Conservation (phyloP, 2,888 invertebrate genomes). For the Drosophila trichaetosa region DNA sequence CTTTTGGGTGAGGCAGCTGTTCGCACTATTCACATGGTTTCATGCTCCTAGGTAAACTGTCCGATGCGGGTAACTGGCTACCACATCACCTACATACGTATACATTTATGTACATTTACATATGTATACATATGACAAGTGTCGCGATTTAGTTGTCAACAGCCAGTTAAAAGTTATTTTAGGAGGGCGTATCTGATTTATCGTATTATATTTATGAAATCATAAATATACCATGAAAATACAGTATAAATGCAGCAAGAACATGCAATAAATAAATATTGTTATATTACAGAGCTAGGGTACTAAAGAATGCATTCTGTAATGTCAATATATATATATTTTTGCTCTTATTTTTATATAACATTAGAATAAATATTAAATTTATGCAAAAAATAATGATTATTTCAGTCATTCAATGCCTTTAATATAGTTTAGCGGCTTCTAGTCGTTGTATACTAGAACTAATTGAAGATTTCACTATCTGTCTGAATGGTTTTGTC, state of each 20-base stretch:
- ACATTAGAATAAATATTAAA: no score
- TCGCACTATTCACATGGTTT: slow-evolving; percentile 42
- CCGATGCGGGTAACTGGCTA: slow-evolving; percentile 18
- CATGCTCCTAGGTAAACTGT: slow-evolving; percentile 38
- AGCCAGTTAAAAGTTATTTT: slow-evolving; percentile 4
- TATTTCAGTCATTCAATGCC: background rate
- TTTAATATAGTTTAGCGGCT: background rate
- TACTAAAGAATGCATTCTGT: background rate
- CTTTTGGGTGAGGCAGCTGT: slow-evolving; percentile 59
- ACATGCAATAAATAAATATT: background rate
- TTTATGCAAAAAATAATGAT: background rate
- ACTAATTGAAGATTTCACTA: background rate
- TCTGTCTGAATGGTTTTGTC: background rate
- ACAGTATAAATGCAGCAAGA: background rate
- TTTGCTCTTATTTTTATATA: no score
- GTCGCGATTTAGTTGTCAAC: slow-evolving; percentile 18
- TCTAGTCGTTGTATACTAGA: background rate
- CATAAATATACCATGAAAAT: background rate
- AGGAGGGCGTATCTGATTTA: slow-evolving; percentile 6
- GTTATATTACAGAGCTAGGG: background rate
- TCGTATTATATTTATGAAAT: background rate
- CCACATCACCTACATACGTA: slow-evolving; percentile 29
- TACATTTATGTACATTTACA: background rate
- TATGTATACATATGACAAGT: slow-evolving; percentile 8
- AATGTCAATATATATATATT: background rate